Evolutionary conservation across 2,113 vertebrate species (phyloP).

Genomic region (Phoenicopterus ruber): DNA sequence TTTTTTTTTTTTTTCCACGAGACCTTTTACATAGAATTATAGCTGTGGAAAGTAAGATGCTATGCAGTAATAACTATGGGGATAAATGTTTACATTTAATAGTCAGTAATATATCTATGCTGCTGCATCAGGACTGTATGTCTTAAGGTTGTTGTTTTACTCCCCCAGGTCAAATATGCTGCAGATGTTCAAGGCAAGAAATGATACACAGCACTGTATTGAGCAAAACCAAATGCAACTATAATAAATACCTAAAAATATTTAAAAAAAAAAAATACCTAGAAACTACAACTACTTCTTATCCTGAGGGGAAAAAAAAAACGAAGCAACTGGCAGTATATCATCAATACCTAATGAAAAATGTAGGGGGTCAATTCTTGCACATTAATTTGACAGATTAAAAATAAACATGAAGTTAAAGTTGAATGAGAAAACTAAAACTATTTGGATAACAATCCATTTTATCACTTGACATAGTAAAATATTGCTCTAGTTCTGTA

Average conservation of each 20-base stretch:
- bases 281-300: not conserved
- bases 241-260: not conserved
- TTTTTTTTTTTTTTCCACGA: not conserved
- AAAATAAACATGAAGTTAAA: not conserved
- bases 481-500: not conserved
- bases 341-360: not conserved
- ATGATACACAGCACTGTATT: not conserved
- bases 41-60: not conserved
- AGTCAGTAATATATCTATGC: not conserved
- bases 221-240: not conserved
- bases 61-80: not conserved
- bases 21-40: not conserved
- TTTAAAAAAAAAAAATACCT: too few relatives aligned
- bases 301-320: not conserved
- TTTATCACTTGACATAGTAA: not conserved
- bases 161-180: not conserved
- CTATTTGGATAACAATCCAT: not conserved
- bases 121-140: not conserved
- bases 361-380: not conserved
- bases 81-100: not conserved
- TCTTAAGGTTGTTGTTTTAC: not conserved
- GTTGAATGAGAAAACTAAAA: not conserved
- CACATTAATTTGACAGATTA: not conserved
- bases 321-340: not conserved
- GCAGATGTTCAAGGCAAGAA: not conserved